phyloP scores from a whole-genome alignment of 2,888 invertebrate species.

The Scotopteryx bipunctaria region DNA sequence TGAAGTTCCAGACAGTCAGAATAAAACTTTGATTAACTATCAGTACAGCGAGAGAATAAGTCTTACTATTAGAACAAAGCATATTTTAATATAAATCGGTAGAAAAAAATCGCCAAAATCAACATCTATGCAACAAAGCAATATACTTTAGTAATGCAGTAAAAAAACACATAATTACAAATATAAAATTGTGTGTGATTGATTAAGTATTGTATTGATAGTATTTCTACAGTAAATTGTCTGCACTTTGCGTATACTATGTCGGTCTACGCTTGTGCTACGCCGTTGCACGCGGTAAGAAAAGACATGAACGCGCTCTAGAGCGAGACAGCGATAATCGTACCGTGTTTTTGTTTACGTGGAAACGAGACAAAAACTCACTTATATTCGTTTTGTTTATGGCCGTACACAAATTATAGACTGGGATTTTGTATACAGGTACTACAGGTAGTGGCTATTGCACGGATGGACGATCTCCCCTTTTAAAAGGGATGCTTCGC shows the following conservation, averaged over 20 bases:
- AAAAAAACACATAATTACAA: no score
- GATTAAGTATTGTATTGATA: background rate
- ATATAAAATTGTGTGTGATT: no score
- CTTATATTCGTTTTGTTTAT: slow-evolving; percentile 65
- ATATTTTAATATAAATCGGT: background rate
- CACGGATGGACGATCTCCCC: slow-evolving; percentile 78
- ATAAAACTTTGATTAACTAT: background rate
- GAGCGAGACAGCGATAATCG: slow-evolving; percentile 53
- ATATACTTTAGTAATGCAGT: no score
- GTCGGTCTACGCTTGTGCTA: slow-evolving; percentile 51
- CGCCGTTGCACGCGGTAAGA: slow-evolving; percentile 55
- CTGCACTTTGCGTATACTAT: slow-evolving; percentile 52
- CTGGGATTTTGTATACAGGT: slow-evolving; percentile 74
- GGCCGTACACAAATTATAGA: slow-evolving; percentile 67
- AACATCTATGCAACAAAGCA: no score
- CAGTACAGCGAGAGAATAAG: no score
- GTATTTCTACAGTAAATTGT: slow-evolving; percentile 26
- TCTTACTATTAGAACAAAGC: background rate
- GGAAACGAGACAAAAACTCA: slow-evolving; percentile 63
- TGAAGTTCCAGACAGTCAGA: slow-evolving; percentile 23
- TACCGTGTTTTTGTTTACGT: slow-evolving; percentile 51
- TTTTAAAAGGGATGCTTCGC: slow-evolving; percentile 68
- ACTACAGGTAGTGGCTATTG: slow-evolving; percentile 69
- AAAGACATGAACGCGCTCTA: slow-evolving; percentile 78
- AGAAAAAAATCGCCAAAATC: no score